Evolutionary conservation across 2,888 invertebrate genomes (phyloP), one percentile per base, ranked within the genome.

Genomic region (Orthosia gracilis): DNA sequence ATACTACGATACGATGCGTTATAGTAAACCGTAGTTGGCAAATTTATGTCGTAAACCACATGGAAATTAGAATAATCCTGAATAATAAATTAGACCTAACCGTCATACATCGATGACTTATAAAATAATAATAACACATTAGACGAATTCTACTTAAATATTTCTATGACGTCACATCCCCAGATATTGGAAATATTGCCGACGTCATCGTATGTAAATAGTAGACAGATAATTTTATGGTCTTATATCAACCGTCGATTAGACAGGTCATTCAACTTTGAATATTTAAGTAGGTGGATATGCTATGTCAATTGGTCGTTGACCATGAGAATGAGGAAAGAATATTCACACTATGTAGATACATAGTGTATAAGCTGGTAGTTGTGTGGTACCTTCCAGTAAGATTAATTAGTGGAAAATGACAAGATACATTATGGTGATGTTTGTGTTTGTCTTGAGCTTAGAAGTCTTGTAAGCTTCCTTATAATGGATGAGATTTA

Each of bases 231-330:
- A 79, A 81, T 80, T 84, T 64, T 23, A 77, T 85, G 65, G 59
- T 78, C 63, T 80, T 73, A 76, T 78, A 68, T 83, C 64, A 81
- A 83, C 64, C 63, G 82, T 89, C 86, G 83, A 88, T 84, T 86
- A 79, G 78, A 73, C 50, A 83, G 91, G 88, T 89, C 83, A 84
- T 85, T 89, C 84, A 91, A 89, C 90, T 85, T 62, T 68, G 78
- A 81, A 81, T 85, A 83, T 84, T 85, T 87, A 83, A 83, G 87
- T 89, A 87, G 85, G 88, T 85, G 83, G 83, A 55, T 69, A 63
- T 62, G 85, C 83, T 87, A 79, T 85, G 85, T 85, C 84, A 85
- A 86, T 85, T 87, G 87, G 87, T 83, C 81, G 75, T 85, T 88
- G 88, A 84, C 83, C 86, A 87, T 84, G 83, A 69, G 73, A 68